Evolutionary conservation across 1,140 invertebrate species (phyloP), one percentile per base, ranked within the genome.

Genomic region (Neodiprion virginianus): DNA sequence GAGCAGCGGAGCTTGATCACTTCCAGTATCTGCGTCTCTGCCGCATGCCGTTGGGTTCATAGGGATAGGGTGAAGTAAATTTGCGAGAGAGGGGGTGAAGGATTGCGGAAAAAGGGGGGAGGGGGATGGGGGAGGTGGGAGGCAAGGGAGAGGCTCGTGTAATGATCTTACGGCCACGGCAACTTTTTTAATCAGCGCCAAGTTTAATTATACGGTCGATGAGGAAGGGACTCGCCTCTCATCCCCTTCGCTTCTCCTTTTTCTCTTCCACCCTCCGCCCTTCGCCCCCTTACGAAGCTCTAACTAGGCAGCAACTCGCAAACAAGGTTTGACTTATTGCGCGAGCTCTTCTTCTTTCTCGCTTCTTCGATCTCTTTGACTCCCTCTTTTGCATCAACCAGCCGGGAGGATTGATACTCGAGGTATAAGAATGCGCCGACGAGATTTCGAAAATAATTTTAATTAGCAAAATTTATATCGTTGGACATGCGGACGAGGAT

Each of bases 151-250:
- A 66, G 81, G 80, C 28, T 80, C 80, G 80, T 85, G 81, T 88
- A 88, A 88, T 88, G 86, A 88, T 88, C 86, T 88, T 88, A 87
- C 83, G 81, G 82, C 79, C 82, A 81, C 79, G 81, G 86, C 84
- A 88, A 88, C 86, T 88, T 88, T 88, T 88, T 88, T 88, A 88
- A 88, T 88, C 86, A 88, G 86, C 85, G 85, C 83, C 81, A 82
- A 81, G 84, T 88, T 87, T 87, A 88, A 88, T 87, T 88, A 87
- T 87, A 87, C 83, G 85, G 81, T 85, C 85, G 86, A 87, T 86
- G 85, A 84, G 84, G 82, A 87, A 85, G 81, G 81, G 84, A 77
- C 80, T 84, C 79, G 72, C 75, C 28, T 23, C 14, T 23, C 68
- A 66, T 72, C 23, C 48, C 71, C 61, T 14, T 49, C 5, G n/a